Evolutionary conservation across 2,113 vertebrate genomes (phyloP).

Genomic region (Conger conger): DNA sequence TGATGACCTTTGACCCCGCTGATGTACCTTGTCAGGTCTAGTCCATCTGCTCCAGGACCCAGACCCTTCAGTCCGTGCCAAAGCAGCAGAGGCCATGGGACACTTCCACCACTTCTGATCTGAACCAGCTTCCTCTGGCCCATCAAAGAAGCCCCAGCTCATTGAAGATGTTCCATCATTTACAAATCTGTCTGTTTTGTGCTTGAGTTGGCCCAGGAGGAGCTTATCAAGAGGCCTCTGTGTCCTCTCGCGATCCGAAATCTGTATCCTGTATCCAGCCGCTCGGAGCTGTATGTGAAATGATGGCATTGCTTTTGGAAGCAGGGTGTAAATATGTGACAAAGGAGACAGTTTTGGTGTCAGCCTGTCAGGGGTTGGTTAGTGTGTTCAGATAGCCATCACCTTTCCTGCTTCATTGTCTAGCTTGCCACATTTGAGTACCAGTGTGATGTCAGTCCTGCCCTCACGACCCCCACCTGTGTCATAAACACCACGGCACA

Average conservation of each 20-base stretch:
- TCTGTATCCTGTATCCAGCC: not conserved
- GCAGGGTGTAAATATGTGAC: not conserved
- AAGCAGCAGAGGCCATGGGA: constrained; percentile 87
- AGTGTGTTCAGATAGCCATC: not conserved
- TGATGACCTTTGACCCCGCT: not conserved
- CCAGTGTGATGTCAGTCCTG: not conserved
- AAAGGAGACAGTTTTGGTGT: not conserved
- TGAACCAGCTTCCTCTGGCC: not conserved
- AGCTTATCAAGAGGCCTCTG: not conserved
- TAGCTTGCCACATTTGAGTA: not conserved
- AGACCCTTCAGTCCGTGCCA: constrained; percentile 73
- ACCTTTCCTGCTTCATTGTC: not conserved
- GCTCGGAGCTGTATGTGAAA: not conserved
- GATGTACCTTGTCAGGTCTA: constrained; percentile 69
- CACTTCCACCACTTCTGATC: constrained; percentile 58
- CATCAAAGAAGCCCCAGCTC: not conserved
- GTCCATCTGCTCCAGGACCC: constrained; percentile 86
- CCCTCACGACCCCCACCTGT: not conserved
- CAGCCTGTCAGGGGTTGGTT: not conserved
- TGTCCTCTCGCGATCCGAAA: not conserved
- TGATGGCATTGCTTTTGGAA: not conserved
- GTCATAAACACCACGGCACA: not conserved
- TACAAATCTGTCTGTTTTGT: not conserved
- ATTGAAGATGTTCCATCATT: not conserved
- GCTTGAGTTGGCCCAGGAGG: not conserved